These are phyloP conservation scores for Andrena praecox DNA, from an alignment of 2,888 invertebrate genomes.

Conservation along the genomic window DNA sequence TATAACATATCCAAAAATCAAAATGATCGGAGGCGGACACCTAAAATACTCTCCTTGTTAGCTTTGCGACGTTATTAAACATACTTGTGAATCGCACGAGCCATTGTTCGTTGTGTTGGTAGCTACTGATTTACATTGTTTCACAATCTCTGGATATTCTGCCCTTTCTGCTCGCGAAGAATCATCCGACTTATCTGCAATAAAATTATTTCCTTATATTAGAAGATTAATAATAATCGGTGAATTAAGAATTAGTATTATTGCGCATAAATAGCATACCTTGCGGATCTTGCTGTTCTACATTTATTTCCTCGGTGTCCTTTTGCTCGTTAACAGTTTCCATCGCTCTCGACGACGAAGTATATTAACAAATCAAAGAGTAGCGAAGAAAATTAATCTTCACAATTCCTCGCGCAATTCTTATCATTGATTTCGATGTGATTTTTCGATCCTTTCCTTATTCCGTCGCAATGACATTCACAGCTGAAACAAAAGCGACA, in stretches of 20 bases:
- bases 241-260: background rate
- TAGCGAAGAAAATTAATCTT: background rate
- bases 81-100: slow-evolving; percentile 45
- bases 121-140: slow-evolving; percentile 8
- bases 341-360: slow-evolving; percentile 25
- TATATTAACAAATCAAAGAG: slow-evolving; percentile 10
- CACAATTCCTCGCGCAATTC: background rate
- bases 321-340: slow-evolving; percentile 20
- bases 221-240: background rate
- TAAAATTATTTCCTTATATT: background rate
- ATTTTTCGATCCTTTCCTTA: background rate
- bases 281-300: slow-evolving; percentile 11
- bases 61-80: background rate
- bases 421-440: background rate
- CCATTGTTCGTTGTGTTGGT: slow-evolving; percentile 21
- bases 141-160: slow-evolving; percentile 8
- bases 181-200: slow-evolving; percentile 12
- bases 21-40: no score
- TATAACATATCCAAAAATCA: no score
- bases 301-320: background rate
- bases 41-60: background rate
- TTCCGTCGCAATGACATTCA: slow-evolving; percentile 1
- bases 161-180: background rate
- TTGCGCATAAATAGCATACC: slow-evolving; percentile 25
- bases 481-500: slow-evolving; percentile 24